These are phyloP conservation scores for Zelostemma sp. DNA, from an alignment of 1,140 invertebrate species.

Conservation along the genomic window DNA sequence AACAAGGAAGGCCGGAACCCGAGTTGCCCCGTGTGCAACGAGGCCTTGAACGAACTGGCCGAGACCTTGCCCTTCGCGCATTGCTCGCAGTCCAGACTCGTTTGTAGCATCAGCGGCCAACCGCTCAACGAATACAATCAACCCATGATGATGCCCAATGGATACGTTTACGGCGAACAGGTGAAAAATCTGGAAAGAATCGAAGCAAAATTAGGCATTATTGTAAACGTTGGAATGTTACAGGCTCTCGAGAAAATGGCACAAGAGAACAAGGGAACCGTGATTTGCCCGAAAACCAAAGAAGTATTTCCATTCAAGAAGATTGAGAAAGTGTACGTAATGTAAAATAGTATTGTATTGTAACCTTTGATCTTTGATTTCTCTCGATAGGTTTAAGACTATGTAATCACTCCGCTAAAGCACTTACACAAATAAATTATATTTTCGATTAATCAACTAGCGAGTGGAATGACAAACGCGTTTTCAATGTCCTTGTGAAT, in stretches of 20 bases:
- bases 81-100: slow-evolving; percentile 93
- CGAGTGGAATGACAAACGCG: not conserved
- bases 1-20: slow-evolving; percentile 78
- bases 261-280: slow-evolving; percentile 86
- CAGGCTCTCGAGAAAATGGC: slow-evolving; percentile 90
- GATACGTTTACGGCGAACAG: slow-evolving; percentile 96
- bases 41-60: slow-evolving; percentile 89
- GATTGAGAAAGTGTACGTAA: slow-evolving; percentile 95
- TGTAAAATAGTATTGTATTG: slow-evolving; percentile 75
- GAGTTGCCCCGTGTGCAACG: slow-evolving; percentile 94
- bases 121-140: slow-evolving; percentile 98
- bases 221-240: slow-evolving; percentile 42
- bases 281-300: slow-evolving; percentile 93
- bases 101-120: slow-evolving; percentile 91
- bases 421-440: slow-evolving; percentile 29
- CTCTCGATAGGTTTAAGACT: slow-evolving; percentile 28
- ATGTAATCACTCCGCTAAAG: slow-evolving; percentile 15
- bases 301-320: slow-evolving; percentile 89
- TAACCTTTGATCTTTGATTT: slow-evolving; percentile 21
- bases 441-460: slow-evolving; percentile 15
- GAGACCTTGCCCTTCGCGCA: slow-evolving; percentile 92
- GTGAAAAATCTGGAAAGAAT: slow-evolving; percentile 68
- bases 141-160: slow-evolving; percentile 98
- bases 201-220: slow-evolving; percentile 21
- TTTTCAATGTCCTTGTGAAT: slow-evolving; percentile 17